Evolutionary conservation across 2,888 invertebrate genomes (phyloP).

Genomic region (Drymonia ruficornis): DNA sequence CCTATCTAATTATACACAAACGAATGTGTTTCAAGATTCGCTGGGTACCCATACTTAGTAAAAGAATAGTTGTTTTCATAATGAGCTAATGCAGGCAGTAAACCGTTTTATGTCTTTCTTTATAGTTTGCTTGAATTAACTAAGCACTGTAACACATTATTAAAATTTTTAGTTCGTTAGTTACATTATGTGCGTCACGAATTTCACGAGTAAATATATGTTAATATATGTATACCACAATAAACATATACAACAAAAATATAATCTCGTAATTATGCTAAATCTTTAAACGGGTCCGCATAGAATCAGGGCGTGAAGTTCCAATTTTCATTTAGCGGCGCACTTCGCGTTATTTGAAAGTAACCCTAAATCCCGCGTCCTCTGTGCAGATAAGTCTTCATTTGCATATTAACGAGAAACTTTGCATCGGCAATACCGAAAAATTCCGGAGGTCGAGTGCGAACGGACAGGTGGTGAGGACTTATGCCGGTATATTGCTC

Average conservation of each 20-base stretch:
- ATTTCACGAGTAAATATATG: constrained; percentile 61
- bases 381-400: constrained; percentile 76
- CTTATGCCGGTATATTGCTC: constrained; percentile 66
- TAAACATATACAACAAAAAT: constrained; percentile 64
- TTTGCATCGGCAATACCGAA: constrained; percentile 77
- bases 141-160: constrained; percentile 64
- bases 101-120: constrained; percentile 65
- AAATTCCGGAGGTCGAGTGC: constrained; percentile 73
- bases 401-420: constrained; percentile 84
- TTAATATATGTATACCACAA: constrained; percentile 58
- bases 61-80: constrained; percentile 53
- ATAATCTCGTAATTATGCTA: constrained; percentile 71
- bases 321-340: constrained; percentile 64
- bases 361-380: constrained; percentile 70
- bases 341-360: constrained; percentile 64
- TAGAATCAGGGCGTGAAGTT: constrained; percentile 68
- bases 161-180: constrained; percentile 60
- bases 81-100: constrained; percentile 58
- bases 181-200: constrained; percentile 52
- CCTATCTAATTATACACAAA: constrained; percentile 47
- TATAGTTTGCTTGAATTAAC: constrained; percentile 66
- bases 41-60: constrained; percentile 41
- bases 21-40: constrained; percentile 39
- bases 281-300: constrained; percentile 68
- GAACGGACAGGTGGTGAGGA: constrained; percentile 72